Base-by-base conservation (phyloP, 2,113 vertebrate species). In the Herpailurus yagouaroundi region DNA sequence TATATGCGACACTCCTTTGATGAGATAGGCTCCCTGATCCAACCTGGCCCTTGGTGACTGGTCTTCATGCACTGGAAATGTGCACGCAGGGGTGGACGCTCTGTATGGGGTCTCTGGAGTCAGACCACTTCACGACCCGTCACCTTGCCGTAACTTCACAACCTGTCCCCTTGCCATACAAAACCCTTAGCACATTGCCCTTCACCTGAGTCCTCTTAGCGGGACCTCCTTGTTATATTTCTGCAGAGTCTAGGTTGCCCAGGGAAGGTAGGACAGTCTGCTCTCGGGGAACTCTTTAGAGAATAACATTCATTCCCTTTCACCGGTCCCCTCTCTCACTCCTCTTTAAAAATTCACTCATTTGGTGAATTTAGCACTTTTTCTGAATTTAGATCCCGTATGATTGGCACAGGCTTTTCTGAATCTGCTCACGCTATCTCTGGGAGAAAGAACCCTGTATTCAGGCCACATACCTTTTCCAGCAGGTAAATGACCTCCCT, bases 81-180 rank as follows among this genome's bases (percentile, higher is more conserved):
- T 9, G 33, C 4, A 1, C 0, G 1, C 33, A 55, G 31, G 36
- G 9, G 9, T 23, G 29, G 3, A 4, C 7, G 18, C 48, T 81
- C n/a, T 14, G 4, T 10, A 19, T 50, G 50, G 31, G 68, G 27
- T 36, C 41, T 90, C 52, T 86, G 71, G 36, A 21, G n/a, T 76
- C 41, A 79, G 83, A 89, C 5, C 15, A 69, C 29, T 50, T 68
- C 2, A 5, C 55, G 45, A 1, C 52, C 16, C 10, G 25, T 50
- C 52, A n/a, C 33, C 63, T 95, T 13, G 33, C 91, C 41, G 25
- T 64, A 21, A 77, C 29, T 50, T 68, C 1, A 5, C 63, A 45
- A 3, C 52, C 16, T 21, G 41, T 71, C 63, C n/a, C 27, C 69
- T 95, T 13, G 33, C 87, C 50, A 38, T 64, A 19, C 38, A 48